A percentile compares a stretch with the other conserved stretches of the same genome.
Evolutionary conservation across 2,113 vertebrate genomes (phyloP).

Genomic region (Struthidea cinerea): DNA sequence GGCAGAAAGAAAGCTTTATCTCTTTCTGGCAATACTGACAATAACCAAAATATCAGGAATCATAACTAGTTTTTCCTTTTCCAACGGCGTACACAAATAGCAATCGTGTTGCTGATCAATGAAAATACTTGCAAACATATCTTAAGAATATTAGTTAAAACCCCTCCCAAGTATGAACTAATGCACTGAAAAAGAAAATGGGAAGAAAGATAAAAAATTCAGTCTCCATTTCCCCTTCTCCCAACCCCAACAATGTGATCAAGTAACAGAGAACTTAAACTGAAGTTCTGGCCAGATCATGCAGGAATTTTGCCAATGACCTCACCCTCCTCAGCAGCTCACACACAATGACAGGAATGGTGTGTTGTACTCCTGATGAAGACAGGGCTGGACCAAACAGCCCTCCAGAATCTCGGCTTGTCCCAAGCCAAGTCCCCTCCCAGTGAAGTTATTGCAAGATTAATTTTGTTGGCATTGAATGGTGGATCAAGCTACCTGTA

Average conservation of each 20-base stretch:
- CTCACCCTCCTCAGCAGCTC: neutral
- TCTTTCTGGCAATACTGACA: constrained; percentile 38
- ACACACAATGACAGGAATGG: rapidly evolving
- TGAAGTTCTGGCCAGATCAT: neutral
- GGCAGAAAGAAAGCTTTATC: neutral
- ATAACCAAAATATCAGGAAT: constrained; percentile 16
- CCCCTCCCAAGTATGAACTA: neutral
- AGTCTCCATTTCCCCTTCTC: neutral
- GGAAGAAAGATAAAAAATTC: neutral
- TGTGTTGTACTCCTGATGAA: neutral
- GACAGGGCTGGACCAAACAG: neutral
- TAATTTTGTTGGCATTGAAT: neutral
- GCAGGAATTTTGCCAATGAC: neutral
- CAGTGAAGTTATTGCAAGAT: neutral
- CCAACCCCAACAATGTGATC: rapidly evolving
- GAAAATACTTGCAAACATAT: neutral
- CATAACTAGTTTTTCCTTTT: constrained; percentile 1
- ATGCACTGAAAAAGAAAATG: neutral
- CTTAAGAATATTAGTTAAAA: neutral
- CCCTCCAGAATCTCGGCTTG: neutral
- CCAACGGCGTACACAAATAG: neutral
- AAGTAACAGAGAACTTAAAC: neutral
- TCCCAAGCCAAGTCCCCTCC: neutral
- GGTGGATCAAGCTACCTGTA: neutral
- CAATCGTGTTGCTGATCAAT: neutral